These are phyloP conservation scores for Zaprionus camerounensis DNA, from an alignment of 1,140 invertebrate species.

Conservation along the genomic window DNA sequence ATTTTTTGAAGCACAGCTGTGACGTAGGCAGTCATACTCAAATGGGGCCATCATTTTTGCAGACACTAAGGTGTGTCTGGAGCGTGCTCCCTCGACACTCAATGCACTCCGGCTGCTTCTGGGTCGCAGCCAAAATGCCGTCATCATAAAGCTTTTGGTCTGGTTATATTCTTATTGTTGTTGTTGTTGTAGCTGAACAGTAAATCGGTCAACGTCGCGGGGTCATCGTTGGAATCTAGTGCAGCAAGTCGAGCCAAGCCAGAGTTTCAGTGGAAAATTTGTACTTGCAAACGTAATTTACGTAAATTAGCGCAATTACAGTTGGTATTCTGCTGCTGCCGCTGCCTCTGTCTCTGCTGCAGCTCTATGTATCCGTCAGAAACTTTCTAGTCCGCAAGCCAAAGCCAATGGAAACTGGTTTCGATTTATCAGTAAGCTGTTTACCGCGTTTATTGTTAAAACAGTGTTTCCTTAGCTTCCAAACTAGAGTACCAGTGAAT, in stretches of 20 bases:
- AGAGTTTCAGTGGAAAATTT: slow-evolving; percentile 38
- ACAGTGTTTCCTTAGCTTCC: background rate
- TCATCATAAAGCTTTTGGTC: slow-evolving; percentile 1
- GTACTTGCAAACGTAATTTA: slow-evolving; percentile 58
- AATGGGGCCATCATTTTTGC: background rate
- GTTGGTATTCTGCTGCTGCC: slow-evolving; percentile 30
- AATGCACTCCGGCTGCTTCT: slow-evolving; percentile 1
- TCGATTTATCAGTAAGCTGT: slow-evolving; percentile 6
- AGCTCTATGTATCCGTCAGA: slow-evolving; percentile 43
- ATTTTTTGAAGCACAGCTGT: background rate
- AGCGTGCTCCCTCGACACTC: background rate
- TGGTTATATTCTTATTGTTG: background rate
- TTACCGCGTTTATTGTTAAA: slow-evolving; percentile 14
- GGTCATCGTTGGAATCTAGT: slow-evolving; percentile 55
- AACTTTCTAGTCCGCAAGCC: slow-evolving; percentile 52
- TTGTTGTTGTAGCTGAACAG: slow-evolving; percentile 7
- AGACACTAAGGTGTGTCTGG: slow-evolving; percentile 3
- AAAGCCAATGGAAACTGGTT: slow-evolving; percentile 35
- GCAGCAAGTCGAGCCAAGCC: slow-evolving; percentile 39
- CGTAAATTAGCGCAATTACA: slow-evolving; percentile 69
- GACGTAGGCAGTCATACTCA: background rate
- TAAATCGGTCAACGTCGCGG: slow-evolving; percentile 48
- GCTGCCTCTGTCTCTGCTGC: background rate
- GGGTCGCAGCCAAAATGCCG: slow-evolving; percentile 2
- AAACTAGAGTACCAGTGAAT: background rate